Evolutionary conservation across 2,113 vertebrate species (phyloP).

Genomic region (Sapayoa aenigma): DNA sequence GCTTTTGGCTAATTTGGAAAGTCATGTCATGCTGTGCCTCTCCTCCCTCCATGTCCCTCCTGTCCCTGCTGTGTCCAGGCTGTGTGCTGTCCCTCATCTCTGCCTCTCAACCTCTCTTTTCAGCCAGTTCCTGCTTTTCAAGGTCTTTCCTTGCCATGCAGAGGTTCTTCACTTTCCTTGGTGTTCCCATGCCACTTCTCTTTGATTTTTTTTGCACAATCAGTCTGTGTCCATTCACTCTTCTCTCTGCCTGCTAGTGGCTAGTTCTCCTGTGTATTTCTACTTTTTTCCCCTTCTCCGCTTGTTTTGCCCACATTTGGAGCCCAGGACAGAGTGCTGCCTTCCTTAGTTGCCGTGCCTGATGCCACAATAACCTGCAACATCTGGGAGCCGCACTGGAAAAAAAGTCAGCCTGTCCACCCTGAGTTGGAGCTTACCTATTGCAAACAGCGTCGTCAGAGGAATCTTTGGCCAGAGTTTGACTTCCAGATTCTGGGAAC

Average conservation of each 20-base stretch:
- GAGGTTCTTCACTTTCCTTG: not conserved
- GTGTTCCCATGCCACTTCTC: not conserved
- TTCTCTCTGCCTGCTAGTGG: not conserved
- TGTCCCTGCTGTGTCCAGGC: not conserved
- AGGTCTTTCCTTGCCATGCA: not conserved
- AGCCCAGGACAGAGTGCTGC: not conserved
- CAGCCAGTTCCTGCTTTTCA: not conserved
- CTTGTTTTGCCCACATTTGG: not conserved
- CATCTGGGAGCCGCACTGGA: not conserved
- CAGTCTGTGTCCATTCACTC: fast-evolving
- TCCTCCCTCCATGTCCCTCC: not conserved
- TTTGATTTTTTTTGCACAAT: not conserved
- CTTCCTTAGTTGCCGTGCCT: not conserved
- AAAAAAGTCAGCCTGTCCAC: not conserved
- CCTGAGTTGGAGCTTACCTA: not conserved
- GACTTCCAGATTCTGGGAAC: not conserved
- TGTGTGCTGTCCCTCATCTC: not conserved
- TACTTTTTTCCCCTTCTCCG: not conserved
- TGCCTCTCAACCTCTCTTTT: not conserved
- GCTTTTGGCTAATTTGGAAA: not conserved
- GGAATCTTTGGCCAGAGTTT: not conserved
- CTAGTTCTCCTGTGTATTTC: not conserved
- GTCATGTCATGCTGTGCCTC: fast-evolving
- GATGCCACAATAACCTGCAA: not conserved
- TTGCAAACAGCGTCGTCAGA: not conserved